These are phyloP conservation scores for Numida meleagris DNA, from an alignment of 2,113 vertebrate genomes.

Conservation along the genomic window DNA sequence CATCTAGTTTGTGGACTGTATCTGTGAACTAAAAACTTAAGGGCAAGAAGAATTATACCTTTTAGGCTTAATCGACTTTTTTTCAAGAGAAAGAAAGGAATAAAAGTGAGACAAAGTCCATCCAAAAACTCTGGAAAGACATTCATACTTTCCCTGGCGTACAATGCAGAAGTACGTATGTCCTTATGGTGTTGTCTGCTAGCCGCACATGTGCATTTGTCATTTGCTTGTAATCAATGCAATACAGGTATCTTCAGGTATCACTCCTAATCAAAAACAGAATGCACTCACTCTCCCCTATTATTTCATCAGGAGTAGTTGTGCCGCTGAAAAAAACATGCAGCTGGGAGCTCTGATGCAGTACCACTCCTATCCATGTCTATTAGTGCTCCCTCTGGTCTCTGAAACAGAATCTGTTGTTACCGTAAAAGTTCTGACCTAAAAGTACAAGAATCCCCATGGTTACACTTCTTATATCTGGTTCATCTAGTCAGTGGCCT, in stretches of 20 bases:
- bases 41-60: neutral
- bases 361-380: neutral
- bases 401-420: neutral
- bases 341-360: neutral
- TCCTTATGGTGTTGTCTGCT: neutral
- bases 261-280: neutral
- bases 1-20: neutral
- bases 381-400: neutral
- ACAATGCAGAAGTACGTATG: neutral
- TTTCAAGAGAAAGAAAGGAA: neutral
- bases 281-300: neutral
- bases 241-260: neutral
- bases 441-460: constrained; percentile 5
- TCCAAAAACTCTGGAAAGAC: neutral
- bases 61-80: neutral
- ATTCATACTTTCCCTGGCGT: neutral
- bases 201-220: neutral
- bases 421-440: constrained; percentile 21
- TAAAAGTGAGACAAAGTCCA: neutral
- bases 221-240: neutral
- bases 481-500: neutral
- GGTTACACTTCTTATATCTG: neutral
- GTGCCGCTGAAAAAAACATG: neutral
- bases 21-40: neutral
- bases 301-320: neutral